phyloP scores from a whole-genome alignment of 2,888 invertebrate genomes.

The Drosophila austrosaltans region DNA sequence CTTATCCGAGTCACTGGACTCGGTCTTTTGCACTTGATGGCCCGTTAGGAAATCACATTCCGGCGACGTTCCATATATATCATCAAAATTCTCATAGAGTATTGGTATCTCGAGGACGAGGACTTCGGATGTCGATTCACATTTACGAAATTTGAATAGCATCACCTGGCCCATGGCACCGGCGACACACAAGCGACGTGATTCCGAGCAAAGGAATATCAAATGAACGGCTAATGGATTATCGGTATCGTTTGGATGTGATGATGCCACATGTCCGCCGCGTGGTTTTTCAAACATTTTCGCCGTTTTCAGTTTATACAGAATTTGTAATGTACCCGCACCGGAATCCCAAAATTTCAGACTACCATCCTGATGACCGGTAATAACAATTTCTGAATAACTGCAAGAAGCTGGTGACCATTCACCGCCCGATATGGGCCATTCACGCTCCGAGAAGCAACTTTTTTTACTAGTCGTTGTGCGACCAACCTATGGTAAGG shows the following conservation, averaged over 20 bases:
- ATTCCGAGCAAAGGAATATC: slow-evolving; percentile 96
- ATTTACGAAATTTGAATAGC: slow-evolving; percentile 97
- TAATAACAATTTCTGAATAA: slow-evolving; percentile 98
- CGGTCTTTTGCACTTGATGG: slow-evolving; percentile 84
- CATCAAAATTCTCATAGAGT: slow-evolving; percentile 91
- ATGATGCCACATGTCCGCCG: slow-evolving; percentile 81
- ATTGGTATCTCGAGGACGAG: slow-evolving; percentile 93
- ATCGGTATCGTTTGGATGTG: slow-evolving; percentile 87
- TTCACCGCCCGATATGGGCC: slow-evolving; percentile 98
- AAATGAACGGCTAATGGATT: slow-evolving; percentile 95
- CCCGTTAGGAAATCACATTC: slow-evolving; percentile 89
- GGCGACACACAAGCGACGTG: slow-evolving; percentile 93
- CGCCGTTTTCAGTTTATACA: slow-evolving; percentile 98
- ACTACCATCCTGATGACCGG: slow-evolving; percentile 99
- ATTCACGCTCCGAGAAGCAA: slow-evolving; percentile 95
- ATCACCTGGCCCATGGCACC: slow-evolving; percentile 97
- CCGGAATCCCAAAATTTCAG: slow-evolving; percentile 99
- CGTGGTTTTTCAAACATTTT: slow-evolving; percentile 88
- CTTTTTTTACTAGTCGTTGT: slow-evolving; percentile 89
- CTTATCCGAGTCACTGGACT: slow-evolving; percentile 80
- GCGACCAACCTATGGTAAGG: slow-evolving; percentile 86
- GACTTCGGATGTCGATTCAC: slow-evolving; percentile 92
- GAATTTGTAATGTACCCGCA: slow-evolving; percentile 96
- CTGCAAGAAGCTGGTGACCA: slow-evolving; percentile 98
- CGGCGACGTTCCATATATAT: slow-evolving; percentile 89